Evolutionary conservation across 1,140 invertebrate genomes (phyloP), one percentile per base, ranked within the genome.

Genomic region (Drosophila watanabei): DNA sequence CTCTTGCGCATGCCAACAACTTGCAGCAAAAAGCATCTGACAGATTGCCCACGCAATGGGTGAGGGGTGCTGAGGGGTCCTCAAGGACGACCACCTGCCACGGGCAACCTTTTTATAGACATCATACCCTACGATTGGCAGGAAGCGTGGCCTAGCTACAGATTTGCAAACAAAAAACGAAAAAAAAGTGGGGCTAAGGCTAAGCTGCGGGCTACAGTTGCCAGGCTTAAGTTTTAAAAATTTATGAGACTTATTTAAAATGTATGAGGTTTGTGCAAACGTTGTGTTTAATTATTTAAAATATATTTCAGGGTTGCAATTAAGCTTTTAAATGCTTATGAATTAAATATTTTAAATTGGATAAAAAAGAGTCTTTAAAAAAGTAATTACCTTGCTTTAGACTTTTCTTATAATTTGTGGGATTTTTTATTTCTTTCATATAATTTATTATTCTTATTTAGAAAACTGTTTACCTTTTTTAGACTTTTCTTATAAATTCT

Each of bases 1-100:
- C 58, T 48, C 49, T 76, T 45, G 48, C 63, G 48, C 63, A 51
- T 58, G 73, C 71, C 71, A 76, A 76, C 73, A 76, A 76, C 73
- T 33, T 75, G 35, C 60, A 65, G 61, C 60, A 43, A 33, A 75
- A 73, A 56, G 57, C 54, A 51, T 10, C 51, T 75, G 73, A 75
- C 59, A 61, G 51, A 58, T 75, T 33, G 32, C 32, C 41, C 30
- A 52, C 51, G 32, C 51, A 32, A 14, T 3, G 49, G 59, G 14
- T 14, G 59, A 14, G 46, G 13, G 18, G 5, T 1, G 4, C 2
- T 5, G 2, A 10, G 18, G 33, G 8, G 16, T 13, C 13, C 9
- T 13, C 46, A 39, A 43, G 49, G 41, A 11, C 71, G 35, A 33
- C 62, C 72, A 77, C 75, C 75, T 68, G 62, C 61, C 75, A 68